These are phyloP conservation scores for Artibeus jamaicensis DNA, from an alignment of 2,797 vertebrate species.

Conservation along the genomic window DNA sequence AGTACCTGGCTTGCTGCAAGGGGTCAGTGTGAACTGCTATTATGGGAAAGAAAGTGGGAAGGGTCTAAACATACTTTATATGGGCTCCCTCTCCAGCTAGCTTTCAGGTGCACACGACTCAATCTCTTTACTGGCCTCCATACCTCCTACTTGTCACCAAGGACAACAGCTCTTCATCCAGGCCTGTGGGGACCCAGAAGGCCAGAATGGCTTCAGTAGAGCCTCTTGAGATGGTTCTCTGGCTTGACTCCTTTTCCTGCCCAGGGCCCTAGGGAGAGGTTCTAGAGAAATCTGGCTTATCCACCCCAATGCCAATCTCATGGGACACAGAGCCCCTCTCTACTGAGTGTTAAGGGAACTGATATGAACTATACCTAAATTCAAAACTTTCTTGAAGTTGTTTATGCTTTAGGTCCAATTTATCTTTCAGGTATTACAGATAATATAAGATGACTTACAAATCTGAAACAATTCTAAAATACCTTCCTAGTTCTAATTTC, in stretches of 20 bases:
- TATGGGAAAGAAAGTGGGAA: not conserved
- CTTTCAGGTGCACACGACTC: not conserved
- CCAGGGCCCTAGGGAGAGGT: not conserved
- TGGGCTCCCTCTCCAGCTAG: not conserved
- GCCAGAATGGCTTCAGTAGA: not conserved
- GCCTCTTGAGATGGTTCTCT: not conserved
- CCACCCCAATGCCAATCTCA: not conserved
- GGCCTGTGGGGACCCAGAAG: not conserved
- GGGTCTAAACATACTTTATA: not conserved
- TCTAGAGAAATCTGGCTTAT: constrained; percentile 20
- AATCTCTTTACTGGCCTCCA: not conserved
- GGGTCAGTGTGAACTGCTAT: not conserved
- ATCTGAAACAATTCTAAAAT: constrained; percentile 18
- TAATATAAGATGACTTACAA: not conserved
- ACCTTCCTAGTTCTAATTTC: not conserved
- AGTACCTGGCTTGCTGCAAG: not conserved
- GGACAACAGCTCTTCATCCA: not conserved
- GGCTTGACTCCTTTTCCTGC: not conserved
- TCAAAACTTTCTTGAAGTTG: constrained; percentile 40
- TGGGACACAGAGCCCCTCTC: not conserved
- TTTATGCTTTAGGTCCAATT: not conserved
- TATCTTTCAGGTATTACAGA: not conserved
- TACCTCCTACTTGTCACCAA: not conserved
- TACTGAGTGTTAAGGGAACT: not conserved
- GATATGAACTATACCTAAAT: not conserved